Conservation (phyloP, 2,888 invertebrate species). For the Andrena flavipes region DNA sequence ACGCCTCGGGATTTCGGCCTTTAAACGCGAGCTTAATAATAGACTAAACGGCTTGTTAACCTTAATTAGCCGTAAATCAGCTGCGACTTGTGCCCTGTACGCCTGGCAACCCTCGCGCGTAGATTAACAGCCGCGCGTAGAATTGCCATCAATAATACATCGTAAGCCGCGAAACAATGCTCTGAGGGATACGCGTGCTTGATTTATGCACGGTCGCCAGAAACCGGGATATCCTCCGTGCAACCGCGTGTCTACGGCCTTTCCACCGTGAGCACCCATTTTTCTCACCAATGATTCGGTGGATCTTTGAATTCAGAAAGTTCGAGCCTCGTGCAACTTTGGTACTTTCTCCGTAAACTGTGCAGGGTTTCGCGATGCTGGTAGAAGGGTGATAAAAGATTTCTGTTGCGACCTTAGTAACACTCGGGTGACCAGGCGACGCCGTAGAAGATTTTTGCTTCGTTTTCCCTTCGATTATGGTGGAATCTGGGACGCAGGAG, state of each 20-base stretch:
- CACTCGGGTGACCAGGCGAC: not conserved
- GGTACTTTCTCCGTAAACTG: not conserved
- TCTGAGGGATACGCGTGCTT: slow-evolving; percentile 36
- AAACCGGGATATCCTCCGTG: slow-evolving; percentile 48
- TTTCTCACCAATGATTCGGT: too few species aligned
- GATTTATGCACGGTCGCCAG: slow-evolving; percentile 62
- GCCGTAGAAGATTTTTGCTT: slow-evolving; percentile 48
- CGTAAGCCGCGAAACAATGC: slow-evolving; percentile 65
- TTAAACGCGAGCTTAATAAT: slow-evolving; percentile 79
- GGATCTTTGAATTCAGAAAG: too few species aligned
- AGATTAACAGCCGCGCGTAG: slow-evolving; percentile 63
- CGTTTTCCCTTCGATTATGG: slow-evolving; percentile 62
- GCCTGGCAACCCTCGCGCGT: slow-evolving; percentile 26
- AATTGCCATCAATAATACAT: slow-evolving; percentile 70
- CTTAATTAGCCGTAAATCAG: slow-evolving; percentile 83
- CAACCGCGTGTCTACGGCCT: not conserved
- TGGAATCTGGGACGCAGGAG: slow-evolving; percentile 69
- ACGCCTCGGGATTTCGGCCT: slow-evolving; percentile 72
- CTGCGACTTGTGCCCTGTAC: slow-evolving; percentile 43
- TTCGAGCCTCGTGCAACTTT: too few species aligned
- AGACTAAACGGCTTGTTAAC: slow-evolving; percentile 82
- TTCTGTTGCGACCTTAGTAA: not conserved
- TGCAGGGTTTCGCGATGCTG: not conserved
- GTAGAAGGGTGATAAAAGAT: not conserved
- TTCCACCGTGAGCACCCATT: too few species aligned